These are phyloP conservation scores for Oxyura jamaicensis DNA, from an alignment of 2,113 vertebrate species.

Conservation along the genomic window DNA sequence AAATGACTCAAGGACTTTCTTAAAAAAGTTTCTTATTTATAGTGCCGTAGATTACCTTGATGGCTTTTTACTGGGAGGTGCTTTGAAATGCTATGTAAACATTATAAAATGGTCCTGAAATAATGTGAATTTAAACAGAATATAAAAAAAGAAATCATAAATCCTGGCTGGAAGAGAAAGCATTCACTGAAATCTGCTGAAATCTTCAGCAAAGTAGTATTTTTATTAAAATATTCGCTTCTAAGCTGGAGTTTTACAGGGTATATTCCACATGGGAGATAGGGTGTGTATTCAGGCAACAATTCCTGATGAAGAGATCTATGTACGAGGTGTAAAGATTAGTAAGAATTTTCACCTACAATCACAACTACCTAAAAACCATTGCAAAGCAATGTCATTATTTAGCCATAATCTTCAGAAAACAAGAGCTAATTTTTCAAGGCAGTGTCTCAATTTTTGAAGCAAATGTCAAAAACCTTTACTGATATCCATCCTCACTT, in stretches of 20 bases:
- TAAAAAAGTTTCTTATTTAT: conserved; percentile 57
- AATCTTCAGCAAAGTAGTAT: neutral
- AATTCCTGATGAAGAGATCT: neutral
- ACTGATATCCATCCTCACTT: neutral
- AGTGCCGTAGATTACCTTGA: conserved; percentile 41
- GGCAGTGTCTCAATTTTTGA: neutral
- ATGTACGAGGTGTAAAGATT: neutral
- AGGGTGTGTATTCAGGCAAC: neutral
- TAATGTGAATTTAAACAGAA: conserved; percentile 12
- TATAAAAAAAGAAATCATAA: neutral
- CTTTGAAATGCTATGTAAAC: conserved; percentile 40
- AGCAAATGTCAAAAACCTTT: neutral
- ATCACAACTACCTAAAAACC: neutral
- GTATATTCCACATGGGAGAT: neutral
- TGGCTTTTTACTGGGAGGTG: conserved; percentile 25
- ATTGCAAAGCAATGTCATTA: neutral
- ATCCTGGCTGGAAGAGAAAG: neutral
- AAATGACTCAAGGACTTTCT: conserved; percentile 49
- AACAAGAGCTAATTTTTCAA: neutral
- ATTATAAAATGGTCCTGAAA: neutral
- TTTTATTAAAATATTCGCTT: neutral
- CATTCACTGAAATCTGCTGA: neutral
- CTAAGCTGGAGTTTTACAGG: neutral
- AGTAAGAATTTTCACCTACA: neutral
- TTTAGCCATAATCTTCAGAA: neutral